Evolutionary conservation across 2,888 invertebrate genomes (phyloP), one percentile per base, ranked within the genome.

Genomic region (Mythimna vitellina): DNA sequence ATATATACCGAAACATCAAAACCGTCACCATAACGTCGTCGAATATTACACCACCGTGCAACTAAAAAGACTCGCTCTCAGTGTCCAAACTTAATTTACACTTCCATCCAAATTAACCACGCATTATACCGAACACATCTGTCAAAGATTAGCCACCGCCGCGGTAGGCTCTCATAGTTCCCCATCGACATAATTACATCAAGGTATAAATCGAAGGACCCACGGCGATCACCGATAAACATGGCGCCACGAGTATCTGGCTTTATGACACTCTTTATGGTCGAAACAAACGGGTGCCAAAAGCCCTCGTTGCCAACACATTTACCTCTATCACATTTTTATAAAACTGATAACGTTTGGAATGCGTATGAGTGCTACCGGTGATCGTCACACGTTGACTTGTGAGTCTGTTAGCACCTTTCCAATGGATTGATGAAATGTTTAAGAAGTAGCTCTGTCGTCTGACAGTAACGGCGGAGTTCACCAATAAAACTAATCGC

Each of bases 301-400:
- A 96, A 96, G 95, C 92, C 83, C 92, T 94, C 92, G 91, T 95
- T 93, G 91, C 89, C 87, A 87, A 94, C 95, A 95, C 95, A 92
- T 93, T 93, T 92, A 90, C 89, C 87, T 86, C 89, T 92, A 94
- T 94, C 94, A 92, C 90, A 89, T 87, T 92, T 94, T 94, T 94
- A 94, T 91, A 93, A 91, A 90, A 87, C 88, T 87, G 93, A 94
- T 94, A 94, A 93, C 89, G 74, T 69, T 80, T 81, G 73, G 68
- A 78, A 80, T 69, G 66, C 20, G 14, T 42, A 54, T 57, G 66
- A 82, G 73, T 67, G 80, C 82, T 82, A 70, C 82, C 65, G 80
- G 61, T 73, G 73, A 66, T 60, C 29, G 70, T 72, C 78, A 66
- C 77, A 74, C 71, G 9, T 84, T 79, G 81, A 10, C 12, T 86